These are phyloP conservation scores for Paramisgurnus dabryanus DNA, from an alignment of 2,113 vertebrate species.

Conservation along the genomic window DNA sequence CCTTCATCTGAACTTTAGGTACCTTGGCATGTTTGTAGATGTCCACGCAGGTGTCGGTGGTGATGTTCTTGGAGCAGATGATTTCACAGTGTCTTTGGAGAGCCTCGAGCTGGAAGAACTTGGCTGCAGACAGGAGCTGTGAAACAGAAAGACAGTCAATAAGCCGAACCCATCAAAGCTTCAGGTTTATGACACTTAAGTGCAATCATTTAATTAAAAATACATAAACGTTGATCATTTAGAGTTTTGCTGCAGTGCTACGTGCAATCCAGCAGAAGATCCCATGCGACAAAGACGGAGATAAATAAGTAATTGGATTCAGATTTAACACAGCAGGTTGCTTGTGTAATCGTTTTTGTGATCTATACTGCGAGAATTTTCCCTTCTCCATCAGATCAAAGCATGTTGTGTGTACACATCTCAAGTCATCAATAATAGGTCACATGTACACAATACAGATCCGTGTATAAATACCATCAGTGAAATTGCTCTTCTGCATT, in stretches of 20 bases:
- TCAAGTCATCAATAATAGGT: slow-evolving; percentile 5
- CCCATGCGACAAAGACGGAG: background rate
- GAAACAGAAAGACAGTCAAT: slow-evolving; percentile 40
- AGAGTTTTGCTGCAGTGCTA: background rate
- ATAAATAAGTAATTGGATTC: background rate
- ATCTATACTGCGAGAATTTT: background rate
- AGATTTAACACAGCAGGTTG: background rate
- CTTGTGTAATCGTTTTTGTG: background rate
- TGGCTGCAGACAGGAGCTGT: slow-evolving; percentile 79
- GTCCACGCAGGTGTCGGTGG: slow-evolving; percentile 75
- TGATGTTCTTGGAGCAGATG: slow-evolving; percentile 82
- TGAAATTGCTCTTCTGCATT: no score
- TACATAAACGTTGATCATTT: slow-evolving; percentile 1
- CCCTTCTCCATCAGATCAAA: background rate
- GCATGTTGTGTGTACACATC: background rate
- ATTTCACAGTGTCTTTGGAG: slow-evolving; percentile 83
- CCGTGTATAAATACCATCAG: no score
- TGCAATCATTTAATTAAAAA: background rate
- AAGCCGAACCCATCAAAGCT: slow-evolving; percentile 11
- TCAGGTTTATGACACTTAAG: slow-evolving; percentile 16
- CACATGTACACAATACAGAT: background rate
- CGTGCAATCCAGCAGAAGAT: background rate
- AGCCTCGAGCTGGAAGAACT: slow-evolving; percentile 78
- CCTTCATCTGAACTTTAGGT: background rate
- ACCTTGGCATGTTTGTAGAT: slow-evolving; percentile 81